These are phyloP conservation scores for Drosophila buzzatii DNA, from an alignment of 2,888 invertebrate species.

Conservation along the genomic window DNA sequence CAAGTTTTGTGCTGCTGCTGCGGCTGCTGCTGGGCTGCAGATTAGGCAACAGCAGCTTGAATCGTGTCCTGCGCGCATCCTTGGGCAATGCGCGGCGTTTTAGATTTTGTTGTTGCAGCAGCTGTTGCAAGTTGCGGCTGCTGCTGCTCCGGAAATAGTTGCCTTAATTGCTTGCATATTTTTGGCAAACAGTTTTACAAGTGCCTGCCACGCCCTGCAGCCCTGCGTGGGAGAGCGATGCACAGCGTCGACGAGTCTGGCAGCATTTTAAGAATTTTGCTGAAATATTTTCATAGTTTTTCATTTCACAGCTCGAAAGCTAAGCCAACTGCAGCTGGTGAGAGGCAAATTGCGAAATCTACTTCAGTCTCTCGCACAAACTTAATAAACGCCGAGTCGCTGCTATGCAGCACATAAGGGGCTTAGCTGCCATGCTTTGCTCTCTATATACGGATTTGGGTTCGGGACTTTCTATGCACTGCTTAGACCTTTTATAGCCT, in stretches of 20 bases:
- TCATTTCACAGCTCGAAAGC: constrained; percentile 2
- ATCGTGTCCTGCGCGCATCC: constrained; percentile 43
- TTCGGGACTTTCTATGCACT: too few species aligned
- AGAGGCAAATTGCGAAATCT: neutral
- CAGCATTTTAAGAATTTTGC: neutral
- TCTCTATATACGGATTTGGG: too few species aligned
- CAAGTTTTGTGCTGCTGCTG: constrained; percentile 43
- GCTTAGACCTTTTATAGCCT: too few species aligned
- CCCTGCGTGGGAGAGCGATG: neutral
- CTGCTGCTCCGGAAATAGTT: constrained; percentile 31
- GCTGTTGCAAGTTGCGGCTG: constrained; percentile 40
- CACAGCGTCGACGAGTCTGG: neutral
- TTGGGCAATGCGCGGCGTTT: constrained; percentile 38
- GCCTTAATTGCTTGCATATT: constrained; percentile 53
- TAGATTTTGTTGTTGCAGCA: constrained; percentile 34
- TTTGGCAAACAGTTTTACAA: constrained; percentile 33
- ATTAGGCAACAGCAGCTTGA: constrained; percentile 47
- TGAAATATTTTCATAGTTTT: constrained; percentile 3
- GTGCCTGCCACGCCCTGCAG: constrained; percentile 2
- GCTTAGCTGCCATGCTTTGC: neutral
- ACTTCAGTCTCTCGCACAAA: neutral
- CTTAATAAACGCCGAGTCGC: neutral
- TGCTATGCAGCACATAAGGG: neutral
- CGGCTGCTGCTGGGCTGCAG: constrained; percentile 52
- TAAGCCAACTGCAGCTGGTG: neutral